phyloP scores from a whole-genome alignment of 30 jellyfish, hydroid and myxozoan species.

The Rhopilema esculentum region DNA sequence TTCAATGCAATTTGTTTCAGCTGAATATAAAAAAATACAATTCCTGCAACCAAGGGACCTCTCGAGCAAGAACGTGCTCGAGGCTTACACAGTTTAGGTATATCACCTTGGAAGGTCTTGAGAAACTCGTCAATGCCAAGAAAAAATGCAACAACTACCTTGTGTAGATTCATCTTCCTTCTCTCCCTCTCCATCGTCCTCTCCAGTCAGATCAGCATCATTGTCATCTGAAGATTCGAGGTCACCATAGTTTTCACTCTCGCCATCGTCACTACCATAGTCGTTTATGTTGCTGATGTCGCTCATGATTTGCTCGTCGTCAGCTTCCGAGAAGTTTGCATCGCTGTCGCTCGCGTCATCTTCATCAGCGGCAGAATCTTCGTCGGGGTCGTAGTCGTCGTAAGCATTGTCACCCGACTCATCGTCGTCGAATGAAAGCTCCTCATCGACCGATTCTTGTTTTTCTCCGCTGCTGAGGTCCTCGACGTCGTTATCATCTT shows the following conservation, averaged over 20 bases:
- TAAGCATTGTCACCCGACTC: slow-evolving; percentile 20
- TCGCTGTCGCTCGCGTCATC: slow-evolving; percentile 49
- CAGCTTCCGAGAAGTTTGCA: slow-evolving; percentile 66
- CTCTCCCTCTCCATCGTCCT: neutral
- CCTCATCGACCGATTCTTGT: slow-evolving; percentile 48
- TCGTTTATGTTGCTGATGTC: slow-evolving; percentile 73
- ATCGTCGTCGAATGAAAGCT: slow-evolving; percentile 63
- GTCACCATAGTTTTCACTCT: slow-evolving; percentile 5
- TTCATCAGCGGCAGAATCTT: slow-evolving; percentile 67
- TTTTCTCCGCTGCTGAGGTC: slow-evolving; percentile 58
- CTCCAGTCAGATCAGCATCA: neutral
- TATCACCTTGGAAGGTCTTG: no score
- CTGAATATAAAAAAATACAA: no score
- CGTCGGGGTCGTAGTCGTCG: slow-evolving; percentile 69
- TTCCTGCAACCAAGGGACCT: no score
- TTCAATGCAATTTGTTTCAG: neutral
- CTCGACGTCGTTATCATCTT: slow-evolving; percentile 65
- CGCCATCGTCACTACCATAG: slow-evolving; percentile 45
- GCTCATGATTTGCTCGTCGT: slow-evolving; percentile 68
- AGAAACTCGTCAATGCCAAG: no score
- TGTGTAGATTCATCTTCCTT: neutral
- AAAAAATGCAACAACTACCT: no score
- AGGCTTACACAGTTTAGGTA: no score
- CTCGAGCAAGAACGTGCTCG: no score
- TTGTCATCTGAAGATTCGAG: slow-evolving; percentile 18